Evolutionary conservation across 2,888 invertebrate genomes (phyloP).

Genomic region (Camptogramma bilineatum): DNA sequence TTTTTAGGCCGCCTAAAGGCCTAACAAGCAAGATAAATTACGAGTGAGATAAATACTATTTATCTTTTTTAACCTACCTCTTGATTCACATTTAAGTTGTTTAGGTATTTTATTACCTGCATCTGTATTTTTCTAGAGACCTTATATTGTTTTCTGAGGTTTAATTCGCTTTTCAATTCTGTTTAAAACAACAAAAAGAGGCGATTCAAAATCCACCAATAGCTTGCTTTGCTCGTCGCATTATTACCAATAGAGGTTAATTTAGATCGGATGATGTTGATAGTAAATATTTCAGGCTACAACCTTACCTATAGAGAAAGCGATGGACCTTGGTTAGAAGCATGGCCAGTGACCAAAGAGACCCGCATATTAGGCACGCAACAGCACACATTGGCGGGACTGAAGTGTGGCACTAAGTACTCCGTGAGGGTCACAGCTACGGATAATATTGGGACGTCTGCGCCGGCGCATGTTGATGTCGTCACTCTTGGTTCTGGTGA

Average conservation of each 20-base stretch:
- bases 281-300: conserved; percentile 66
- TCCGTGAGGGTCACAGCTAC: conserved; percentile 92
- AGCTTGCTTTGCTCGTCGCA: background rate
- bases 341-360: conserved; percentile 86
- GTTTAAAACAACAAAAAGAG: too few species aligned
- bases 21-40: too few species aligned
- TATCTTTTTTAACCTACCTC: too few species aligned
- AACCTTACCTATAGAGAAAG: conserved; percentile 80
- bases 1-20: too few species aligned
- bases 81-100: too few species aligned
- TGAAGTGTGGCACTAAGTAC: conserved; percentile 94
- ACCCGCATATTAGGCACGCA: conserved; percentile 81
- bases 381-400: conserved; percentile 88
- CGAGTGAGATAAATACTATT: too few species aligned
- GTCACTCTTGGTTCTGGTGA: conserved; percentile 86
- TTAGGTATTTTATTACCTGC: too few species aligned
- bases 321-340: conserved; percentile 84
- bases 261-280: background rate
- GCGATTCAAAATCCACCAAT: too few species aligned
- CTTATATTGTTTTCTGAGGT: too few species aligned
- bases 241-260: background rate
- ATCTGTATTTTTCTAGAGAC: too few species aligned
- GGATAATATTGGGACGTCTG: conserved; percentile 92
- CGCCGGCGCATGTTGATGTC: conserved; percentile 86
- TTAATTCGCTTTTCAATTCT: background rate